Percentiles rank a stretch among this genome's conserved stretches.
phyloP scores from a whole-genome alignment of 2,113 vertebrate species.

The rat (Rattus norvegicus) region DNA sequence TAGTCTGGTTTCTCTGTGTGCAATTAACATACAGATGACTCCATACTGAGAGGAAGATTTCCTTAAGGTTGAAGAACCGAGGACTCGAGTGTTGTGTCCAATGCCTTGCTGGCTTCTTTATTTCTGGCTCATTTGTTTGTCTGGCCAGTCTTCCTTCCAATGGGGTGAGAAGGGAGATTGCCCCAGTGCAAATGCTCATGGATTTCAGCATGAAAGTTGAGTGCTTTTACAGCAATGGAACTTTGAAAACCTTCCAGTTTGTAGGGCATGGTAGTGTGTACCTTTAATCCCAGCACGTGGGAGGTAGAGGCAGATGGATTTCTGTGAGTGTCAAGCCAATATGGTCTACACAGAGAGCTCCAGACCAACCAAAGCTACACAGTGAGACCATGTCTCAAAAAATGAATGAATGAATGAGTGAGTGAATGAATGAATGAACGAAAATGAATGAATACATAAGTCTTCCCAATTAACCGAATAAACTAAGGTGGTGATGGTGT shows the following conservation, averaged over 20 bases:
- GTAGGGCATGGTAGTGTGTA: not conserved
- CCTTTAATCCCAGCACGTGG: not conserved
- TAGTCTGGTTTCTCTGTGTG: not conserved
- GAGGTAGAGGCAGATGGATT: not conserved
- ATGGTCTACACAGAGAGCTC: not conserved
- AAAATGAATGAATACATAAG: not conserved
- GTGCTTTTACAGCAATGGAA: not conserved
- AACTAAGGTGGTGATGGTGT: not conserved
- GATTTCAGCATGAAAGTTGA: not conserved
- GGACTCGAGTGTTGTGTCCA: not conserved
- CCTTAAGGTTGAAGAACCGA: conserved; percentile 1
- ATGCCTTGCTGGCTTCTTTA: not conserved
- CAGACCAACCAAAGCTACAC: not conserved
- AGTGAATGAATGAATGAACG: not conserved
- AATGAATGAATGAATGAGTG: not conserved
- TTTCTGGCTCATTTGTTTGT: not conserved
- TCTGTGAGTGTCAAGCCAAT: not conserved
- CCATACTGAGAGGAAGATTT: not conserved
- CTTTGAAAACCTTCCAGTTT: not conserved
- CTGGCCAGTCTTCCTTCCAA: not conserved
- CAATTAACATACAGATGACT: not conserved
- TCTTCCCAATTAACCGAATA: not conserved
- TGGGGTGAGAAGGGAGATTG: not conserved
- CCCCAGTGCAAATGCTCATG: not conserved
- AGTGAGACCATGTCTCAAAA: not conserved